Evolutionary conservation across 2,797 vertebrate species (phyloP), one percentile per base, ranked within the genome.

Genomic region (Diglossa cyanea): DNA sequence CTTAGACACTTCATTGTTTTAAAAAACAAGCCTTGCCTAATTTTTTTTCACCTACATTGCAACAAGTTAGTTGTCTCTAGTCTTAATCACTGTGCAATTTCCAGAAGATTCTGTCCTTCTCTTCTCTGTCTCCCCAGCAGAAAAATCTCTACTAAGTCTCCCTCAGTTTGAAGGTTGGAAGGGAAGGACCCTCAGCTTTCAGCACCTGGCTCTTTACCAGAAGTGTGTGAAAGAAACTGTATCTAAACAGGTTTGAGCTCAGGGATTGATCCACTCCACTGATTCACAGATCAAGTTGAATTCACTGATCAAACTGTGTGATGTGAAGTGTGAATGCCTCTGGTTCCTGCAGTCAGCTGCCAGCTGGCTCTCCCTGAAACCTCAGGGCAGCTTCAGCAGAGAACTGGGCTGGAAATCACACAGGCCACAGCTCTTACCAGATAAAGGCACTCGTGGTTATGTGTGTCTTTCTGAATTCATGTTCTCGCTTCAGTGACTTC

Each of bases 41-140:
- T 11, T 15, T 26, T 33, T 33, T 50, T 42, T 50, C 1, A 0
- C 14, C 12, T 12, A 2, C 21, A 11, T 23, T 88, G n/a, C 55
- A 76, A 65, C 16, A 53, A 9, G 5, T 47, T 70, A 70, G 30
- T n/a, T 54, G 40, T 21, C 31, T 54, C 77, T 37, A 40, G 13
- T 79, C 23, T 53, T 81, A 63, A 63, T 63, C 21, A 10, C 28
- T 1, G 0, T 7, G 19, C 0, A 0, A 17, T 83, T 85, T 57
- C 51, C 15, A 5, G 16, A 55, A 44, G 31, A 23, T 17, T 60
- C 14, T 63, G 44, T n/a, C 26, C 17, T 1, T 70, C 14, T 62
- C 16, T 47, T 47, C 25, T 60, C 37, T n/a, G 8, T 35, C 12
- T 71, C 37, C 25, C 61, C 15, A 28, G n/a, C 50, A 70, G 17